A percentile compares a stretch with the other conserved stretches of the same genome.
phyloP scores from a whole-genome alignment of 2,797 vertebrate species.

The Eidolon dupreanum region DNA sequence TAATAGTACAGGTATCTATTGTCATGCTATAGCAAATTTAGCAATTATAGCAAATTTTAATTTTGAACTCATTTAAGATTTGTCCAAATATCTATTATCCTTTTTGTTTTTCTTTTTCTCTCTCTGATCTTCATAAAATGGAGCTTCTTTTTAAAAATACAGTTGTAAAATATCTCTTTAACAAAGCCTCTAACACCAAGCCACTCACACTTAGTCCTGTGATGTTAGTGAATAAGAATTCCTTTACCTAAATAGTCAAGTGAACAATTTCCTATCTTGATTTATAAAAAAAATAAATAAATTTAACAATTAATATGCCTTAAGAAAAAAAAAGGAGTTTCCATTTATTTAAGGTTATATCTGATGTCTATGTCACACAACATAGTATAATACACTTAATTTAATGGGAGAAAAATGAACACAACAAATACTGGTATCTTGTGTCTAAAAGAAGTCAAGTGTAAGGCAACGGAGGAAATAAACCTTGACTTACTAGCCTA shows the following conservation, averaged over 20 bases:
- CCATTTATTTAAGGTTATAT: constrained; percentile 31
- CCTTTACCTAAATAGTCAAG: constrained; percentile 44
- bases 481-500: constrained; percentile 31
- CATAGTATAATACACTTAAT: not conserved
- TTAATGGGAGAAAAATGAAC: constrained; percentile 4
- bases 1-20: not conserved
- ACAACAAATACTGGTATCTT: constrained; percentile 29
- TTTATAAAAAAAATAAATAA: not conserved
- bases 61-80: not conserved
- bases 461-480: not conserved
- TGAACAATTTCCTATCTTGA: constrained; percentile 8
- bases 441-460: not conserved
- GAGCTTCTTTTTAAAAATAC: constrained; percentile 17
- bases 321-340: constrained; percentile 53
- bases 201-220: not conserved
- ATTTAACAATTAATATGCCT: not conserved
- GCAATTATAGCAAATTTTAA: no score
- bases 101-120: not conserved
- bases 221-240: constrained; percentile 36
- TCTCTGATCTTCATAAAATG: not conserved
- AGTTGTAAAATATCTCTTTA: not conserved
- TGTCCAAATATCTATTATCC: not conserved
- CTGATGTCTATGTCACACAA: not conserved
- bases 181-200: constrained; percentile 18
- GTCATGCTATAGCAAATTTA: not conserved